Evolutionary conservation across 37 sponge, comb jelly and placozoan species (phyloP), one percentile per base, ranked within the genome.

Genomic region (Theonella swinhoei): DNA sequence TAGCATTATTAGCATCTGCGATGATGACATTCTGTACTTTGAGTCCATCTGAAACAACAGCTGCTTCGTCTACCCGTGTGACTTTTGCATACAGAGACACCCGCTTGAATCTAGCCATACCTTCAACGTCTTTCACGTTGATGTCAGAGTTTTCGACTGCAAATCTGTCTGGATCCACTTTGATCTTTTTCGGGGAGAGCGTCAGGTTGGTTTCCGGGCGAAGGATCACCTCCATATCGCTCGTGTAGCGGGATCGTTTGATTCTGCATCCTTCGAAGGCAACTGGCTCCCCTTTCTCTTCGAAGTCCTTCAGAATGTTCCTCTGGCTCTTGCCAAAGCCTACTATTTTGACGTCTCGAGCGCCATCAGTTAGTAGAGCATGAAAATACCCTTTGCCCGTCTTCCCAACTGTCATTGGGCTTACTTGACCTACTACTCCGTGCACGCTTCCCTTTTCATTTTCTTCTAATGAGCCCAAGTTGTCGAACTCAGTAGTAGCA

Each of bases 21-120:
- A 63, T 63, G 64, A 63, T 63, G 64, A 63, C 9, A 63, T 63
- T 63, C 26, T 63, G 64, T 63, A 63, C 64, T 63, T 63, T 63
- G 64, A 63, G 64, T 28, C 64, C 64, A 63, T 63, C 64, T 28
- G 64, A 63, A 63, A 63, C 64, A 63, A 63, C 64, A 63, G 64
- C 64, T 63, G 64, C 64, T 63, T 63, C 64, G 8, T 63, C 64
- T 63, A 63, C 64, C 64, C 64, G 24, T 63, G 26, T 63, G 64
- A 63, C 64, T 63, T 63, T 63, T 63, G 64, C 64, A 63, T 63
- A 63, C 64, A 63, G 64, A 63, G 64, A 63, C 64, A 63, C 64
- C 9, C 64, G 9, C 64, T 63, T 63, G 64, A 63, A 63, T 63
- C 64, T n/a, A 63, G 64, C 64, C 64, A 63, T 63, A 9, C 64